Evolutionary conservation across 2,888 invertebrate species (phyloP).

Genomic region (Philonicus albiceps): DNA sequence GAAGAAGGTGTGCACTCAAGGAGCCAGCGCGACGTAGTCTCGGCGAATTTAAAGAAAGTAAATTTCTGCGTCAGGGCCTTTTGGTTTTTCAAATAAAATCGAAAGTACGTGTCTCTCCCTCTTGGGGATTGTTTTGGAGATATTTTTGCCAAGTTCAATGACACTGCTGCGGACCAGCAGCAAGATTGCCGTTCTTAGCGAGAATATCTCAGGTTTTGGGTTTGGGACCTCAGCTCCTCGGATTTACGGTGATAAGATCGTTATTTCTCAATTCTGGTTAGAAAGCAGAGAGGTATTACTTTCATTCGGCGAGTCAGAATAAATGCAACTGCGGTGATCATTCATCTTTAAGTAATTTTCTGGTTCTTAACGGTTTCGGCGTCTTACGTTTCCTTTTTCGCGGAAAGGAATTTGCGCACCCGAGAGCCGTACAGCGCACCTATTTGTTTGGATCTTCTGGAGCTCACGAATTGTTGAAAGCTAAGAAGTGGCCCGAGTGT

Average conservation of each 20-base stretch:
- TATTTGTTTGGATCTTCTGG: background rate
- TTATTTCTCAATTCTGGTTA: conserved; percentile 22
- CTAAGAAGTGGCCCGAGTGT: background rate
- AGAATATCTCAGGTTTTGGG: background rate
- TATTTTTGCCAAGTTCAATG: conserved; percentile 10
- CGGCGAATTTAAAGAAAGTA: conserved; percentile 7
- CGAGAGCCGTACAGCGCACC: background rate
- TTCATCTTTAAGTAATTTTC: conserved; percentile 1
- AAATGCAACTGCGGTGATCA: conserved; percentile 6
- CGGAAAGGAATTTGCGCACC: background rate
- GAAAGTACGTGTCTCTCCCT: conserved; percentile 14
- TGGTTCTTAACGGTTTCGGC: background rate
- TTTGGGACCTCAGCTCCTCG: background rate
- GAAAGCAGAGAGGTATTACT: conserved; percentile 18
- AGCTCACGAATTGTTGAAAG: background rate
- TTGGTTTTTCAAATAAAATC: conserved; percentile 16
- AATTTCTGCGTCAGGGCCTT: background rate
- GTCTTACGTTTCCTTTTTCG: background rate
- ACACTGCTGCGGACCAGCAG: background rate
- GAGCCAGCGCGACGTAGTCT: background rate
- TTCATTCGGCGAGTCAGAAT: background rate
- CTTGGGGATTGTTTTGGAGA: background rate
- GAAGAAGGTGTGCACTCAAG: background rate
- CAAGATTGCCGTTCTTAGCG: background rate
- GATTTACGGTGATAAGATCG: conserved; percentile 21